Evolutionary conservation across 2,797 vertebrate genomes (phyloP), one percentile per base, ranked within the genome.

Genomic region (Chelmon rostratus): DNA sequence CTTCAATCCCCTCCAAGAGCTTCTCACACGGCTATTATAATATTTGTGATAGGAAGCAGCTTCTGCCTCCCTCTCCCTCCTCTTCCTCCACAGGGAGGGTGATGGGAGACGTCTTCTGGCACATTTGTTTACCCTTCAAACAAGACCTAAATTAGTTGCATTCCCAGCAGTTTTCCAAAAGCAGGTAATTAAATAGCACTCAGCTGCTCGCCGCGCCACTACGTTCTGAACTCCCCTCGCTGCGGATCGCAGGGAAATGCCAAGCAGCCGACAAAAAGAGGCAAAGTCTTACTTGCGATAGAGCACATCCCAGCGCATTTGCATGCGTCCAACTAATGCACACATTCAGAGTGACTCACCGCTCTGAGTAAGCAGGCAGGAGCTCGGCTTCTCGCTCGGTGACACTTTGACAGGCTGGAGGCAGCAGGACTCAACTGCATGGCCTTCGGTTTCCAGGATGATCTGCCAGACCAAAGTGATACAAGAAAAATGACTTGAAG

Each of bases 61-160:
- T 18, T 49, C 67, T 10, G 16, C 68, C 72, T 62, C 76, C 33
- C 23, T 57, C 42, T 1, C 63, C n/a, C 19, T 68, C 68, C 65
- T 50, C 75, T 52, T 73, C 64, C 79, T 82, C 89, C 74, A 82
- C 75, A 70, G 86, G 86, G 84, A 88, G 70, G 62, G 1, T 6
- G 82, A 84, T 7, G 35, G 82, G 85, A 90, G 81, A 84, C 84
- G 21, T 83, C 79, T 79, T 80, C 68, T 71, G 78, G 68, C 83
- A 78, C 84, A 68, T 91, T 89, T 91, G 88, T 91, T 92, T 89
- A 89, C 84, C 78, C 78, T 89, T 90, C 86, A 91, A 91, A 90
- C 81, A 85, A 89, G 85, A 76, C 82, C 78, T 68, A 82, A 89
- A 89, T 92, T 85, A 85, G 81, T 68, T 82, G 74, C 78, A 67